A percentile compares a stretch with the other conserved stretches of the same genome.
Conservation (phyloP, 2,113 vertebrate species). For the Neogobius melanostomus region DNA sequence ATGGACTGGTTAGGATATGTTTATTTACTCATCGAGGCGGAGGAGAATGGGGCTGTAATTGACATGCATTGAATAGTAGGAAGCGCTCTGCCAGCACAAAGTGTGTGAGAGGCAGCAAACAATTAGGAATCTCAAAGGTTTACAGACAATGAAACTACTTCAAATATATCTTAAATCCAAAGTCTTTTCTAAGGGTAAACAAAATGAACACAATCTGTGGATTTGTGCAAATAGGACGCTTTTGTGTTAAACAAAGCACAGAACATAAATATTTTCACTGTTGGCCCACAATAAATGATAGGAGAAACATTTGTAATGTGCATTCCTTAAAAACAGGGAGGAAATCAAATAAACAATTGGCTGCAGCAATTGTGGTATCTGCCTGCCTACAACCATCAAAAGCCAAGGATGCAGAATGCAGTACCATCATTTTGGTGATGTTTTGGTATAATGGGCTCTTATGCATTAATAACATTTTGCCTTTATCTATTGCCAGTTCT, state of each 20-base stretch:
- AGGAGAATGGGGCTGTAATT: conserved; percentile 63
- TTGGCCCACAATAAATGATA: too few species aligned
- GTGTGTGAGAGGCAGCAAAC: neutral
- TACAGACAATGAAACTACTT: too few species aligned
- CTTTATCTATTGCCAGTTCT: too few species aligned
- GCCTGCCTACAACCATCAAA: too few species aligned
- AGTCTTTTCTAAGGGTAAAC: neutral
- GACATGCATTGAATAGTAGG: conserved; percentile 54
- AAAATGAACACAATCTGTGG: neutral
- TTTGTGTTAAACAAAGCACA: neutral
- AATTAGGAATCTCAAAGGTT: neutral
- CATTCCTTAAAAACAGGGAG: too few species aligned
- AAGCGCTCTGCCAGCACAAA: conserved; percentile 35
- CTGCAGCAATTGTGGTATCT: too few species aligned
- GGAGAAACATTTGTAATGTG: too few species aligned
- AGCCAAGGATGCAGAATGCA: too few species aligned
- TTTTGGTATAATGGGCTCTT: too few species aligned
- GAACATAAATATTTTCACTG: neutral
- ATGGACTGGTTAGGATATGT: conserved; percentile 60
- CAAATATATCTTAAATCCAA: neutral
- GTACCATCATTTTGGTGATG: too few species aligned
- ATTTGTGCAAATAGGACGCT: neutral
- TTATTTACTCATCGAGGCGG: conserved; percentile 72
- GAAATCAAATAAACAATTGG: too few species aligned
- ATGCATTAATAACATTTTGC: too few species aligned